Evolutionary conservation across 2,797 vertebrate genomes (phyloP).

Genomic region (Emydoidea blandingii): DNA sequence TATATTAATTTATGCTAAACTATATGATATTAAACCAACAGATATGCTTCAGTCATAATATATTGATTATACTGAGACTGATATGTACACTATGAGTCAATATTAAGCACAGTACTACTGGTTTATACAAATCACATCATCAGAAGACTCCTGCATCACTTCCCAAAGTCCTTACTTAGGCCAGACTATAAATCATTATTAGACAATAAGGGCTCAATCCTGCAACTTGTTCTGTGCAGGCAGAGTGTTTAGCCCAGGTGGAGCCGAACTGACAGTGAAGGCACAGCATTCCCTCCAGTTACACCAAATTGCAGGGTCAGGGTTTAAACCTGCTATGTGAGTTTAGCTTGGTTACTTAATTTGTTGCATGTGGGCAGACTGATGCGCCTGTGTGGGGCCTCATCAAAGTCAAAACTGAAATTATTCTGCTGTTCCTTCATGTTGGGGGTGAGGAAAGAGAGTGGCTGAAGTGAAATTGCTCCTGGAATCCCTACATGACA

Average conservation of each 20-base stretch:
- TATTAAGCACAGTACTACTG: background rate
- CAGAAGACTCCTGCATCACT: background rate
- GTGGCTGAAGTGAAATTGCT: too few relatives aligned
- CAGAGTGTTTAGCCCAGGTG: background rate
- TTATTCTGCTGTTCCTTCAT: too few relatives aligned
- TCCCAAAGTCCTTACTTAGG: background rate
- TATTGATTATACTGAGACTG: background rate
- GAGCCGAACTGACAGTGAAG: background rate
- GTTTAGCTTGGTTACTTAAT: background rate
- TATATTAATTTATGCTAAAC: background rate
- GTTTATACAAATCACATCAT: background rate
- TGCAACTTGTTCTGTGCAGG: background rate
- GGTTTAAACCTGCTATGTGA: background rate
- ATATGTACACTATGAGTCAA: background rate
- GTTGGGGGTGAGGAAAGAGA: too few relatives aligned
- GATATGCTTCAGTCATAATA: background rate
- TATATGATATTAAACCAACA: background rate
- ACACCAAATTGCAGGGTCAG: background rate
- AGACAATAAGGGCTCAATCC: too few relatives aligned
- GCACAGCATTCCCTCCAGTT: background rate
- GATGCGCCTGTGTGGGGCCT: background rate
- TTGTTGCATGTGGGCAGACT: background rate
- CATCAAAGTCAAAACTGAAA: too few relatives aligned
- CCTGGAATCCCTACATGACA: too few relatives aligned
- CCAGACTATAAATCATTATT: background rate